Evolutionary conservation across 1,140 invertebrate genomes (phyloP).

Genomic region (Aphelenchoides besseyi): DNA sequence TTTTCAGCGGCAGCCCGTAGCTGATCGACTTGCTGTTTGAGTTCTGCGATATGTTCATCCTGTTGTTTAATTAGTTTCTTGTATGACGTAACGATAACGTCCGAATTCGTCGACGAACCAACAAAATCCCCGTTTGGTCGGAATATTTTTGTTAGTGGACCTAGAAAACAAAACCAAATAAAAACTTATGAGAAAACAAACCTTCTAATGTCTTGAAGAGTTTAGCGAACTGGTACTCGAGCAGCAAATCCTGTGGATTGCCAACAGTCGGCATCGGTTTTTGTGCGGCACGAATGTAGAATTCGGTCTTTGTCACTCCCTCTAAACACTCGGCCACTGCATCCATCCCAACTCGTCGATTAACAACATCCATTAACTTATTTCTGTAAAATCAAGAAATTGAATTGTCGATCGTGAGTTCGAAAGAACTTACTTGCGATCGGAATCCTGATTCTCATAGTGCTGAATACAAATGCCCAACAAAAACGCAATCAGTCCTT

Average conservation of each 20-base stretch:
- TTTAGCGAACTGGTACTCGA: conserved; percentile 83
- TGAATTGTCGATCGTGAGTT: conserved; percentile 5
- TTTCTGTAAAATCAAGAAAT: conserved; percentile 67
- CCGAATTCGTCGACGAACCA: conserved; percentile 54
- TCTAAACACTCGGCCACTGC: conserved; percentile 80
- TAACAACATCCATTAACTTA: conserved; percentile 77
- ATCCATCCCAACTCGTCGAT: conserved; percentile 86
- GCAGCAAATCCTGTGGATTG: conserved; percentile 74
- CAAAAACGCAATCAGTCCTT: conserved; percentile 87
- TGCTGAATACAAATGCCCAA: conserved; percentile 86
- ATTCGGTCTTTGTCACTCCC: conserved; percentile 81
- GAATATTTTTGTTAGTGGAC: conserved; percentile 51
- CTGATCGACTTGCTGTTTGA: conserved; percentile 72
- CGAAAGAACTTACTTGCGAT: conserved; percentile 33
- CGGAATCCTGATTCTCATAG: conserved; percentile 73
- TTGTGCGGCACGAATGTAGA: conserved; percentile 84
- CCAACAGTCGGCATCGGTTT: conserved; percentile 81
- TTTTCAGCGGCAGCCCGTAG: conserved; percentile 65
- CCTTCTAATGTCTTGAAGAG: conserved; percentile 65
- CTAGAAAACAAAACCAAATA: conserved; percentile 21
- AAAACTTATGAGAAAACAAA: conserved; percentile 25
- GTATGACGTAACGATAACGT: conserved; percentile 69
- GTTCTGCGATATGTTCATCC: conserved; percentile 72
- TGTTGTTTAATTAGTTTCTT: conserved; percentile 85
- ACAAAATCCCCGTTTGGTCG: conserved; percentile 39